Evolutionary conservation across 1,140 invertebrate genomes (phyloP).

Genomic region (Holcopasites calliopsidis): DNA sequence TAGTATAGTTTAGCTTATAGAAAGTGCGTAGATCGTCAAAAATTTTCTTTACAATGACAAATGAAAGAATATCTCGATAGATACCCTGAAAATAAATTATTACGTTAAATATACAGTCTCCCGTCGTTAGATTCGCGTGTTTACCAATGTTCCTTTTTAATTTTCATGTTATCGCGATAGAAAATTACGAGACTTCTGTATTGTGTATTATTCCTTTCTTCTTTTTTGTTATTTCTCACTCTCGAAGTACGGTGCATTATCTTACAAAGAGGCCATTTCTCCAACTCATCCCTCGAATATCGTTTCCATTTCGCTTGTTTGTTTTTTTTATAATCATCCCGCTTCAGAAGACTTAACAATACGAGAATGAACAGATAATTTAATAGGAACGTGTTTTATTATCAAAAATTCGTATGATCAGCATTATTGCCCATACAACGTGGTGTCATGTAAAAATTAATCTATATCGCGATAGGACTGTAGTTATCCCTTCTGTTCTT

Average conservation of each 20-base stretch:
- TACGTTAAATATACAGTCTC: conserved; percentile 45
- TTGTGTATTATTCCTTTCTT: conserved; percentile 2
- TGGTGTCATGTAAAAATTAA: conserved; percentile 57
- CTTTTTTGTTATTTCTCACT: neutral
- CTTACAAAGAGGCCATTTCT: conserved; percentile 56
- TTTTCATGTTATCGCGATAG: conserved; percentile 25
- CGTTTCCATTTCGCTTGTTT: neutral
- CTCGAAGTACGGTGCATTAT: conserved; percentile 40
- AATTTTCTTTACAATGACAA: conserved; percentile 37
- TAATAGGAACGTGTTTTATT: conserved; percentile 65
- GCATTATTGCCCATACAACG: conserved; percentile 51
- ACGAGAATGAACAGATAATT: conserved; percentile 62
- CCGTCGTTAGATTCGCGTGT: conserved; percentile 32
- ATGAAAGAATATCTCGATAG: conserved; percentile 44
- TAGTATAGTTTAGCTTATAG: conserved; percentile 26
- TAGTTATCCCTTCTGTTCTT: neutral
- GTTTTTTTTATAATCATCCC: conserved; percentile 31
- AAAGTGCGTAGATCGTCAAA: conserved; percentile 40
- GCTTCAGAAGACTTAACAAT: conserved; percentile 50
- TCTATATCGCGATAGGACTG: conserved; percentile 44
- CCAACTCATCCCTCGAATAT: conserved; percentile 29
- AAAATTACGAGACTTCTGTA: conserved; percentile 27
- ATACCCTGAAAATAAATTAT: conserved; percentile 49
- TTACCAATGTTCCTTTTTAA: conserved; percentile 30
- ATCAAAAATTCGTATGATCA: conserved; percentile 61